Base-by-base conservation (phyloP, 2,797 vertebrate species). In the Peromyscus attwateri region DNA sequence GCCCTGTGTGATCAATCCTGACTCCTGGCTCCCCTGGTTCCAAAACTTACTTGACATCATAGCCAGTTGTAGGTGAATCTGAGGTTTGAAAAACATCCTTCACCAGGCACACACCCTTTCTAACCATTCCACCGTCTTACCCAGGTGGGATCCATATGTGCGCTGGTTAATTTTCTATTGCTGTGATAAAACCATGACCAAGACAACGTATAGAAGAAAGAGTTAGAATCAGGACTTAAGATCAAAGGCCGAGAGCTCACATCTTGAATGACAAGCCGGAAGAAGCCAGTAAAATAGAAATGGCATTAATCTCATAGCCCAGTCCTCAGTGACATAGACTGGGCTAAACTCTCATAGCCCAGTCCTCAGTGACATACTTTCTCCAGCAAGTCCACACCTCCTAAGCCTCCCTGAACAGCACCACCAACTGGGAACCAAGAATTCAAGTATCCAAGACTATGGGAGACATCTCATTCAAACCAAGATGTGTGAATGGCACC, bases 1-100 rank as follows among this genome's bases (percentile, higher is more conserved):
- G 40, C 34, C n/a, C 77, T 16, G 0, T 0, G 0, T 0, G 6
- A 7, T 81, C 91, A 43, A 1, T 6, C 37, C 73, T 2, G 13
- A 3, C 27, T 1, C 31, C 46, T 29, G 68, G 27, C 46, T 49
- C 43, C 31, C 2, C 0, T 49, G 9, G 17, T 66, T 85, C 64
- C 64, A 49, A 49, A 49, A n/a, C 64, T 29, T 66, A 34, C 43
- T 68, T n/a, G 64, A 31, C 31, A 68, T 68, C 71, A 40, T 8
- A 31, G 64, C 17, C 0, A 1, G 43, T 40, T 29, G 6, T 11
- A 1, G 6, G 17, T 57, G 49, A 37, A 49, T 60, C 77, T 31
- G 14, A 21, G 34, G 9, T 14, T 37, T 62, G n/a, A 89, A 83
- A 57, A 57, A 1, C 16, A 68, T 62, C 62, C 62, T 5, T 52